phyloP scores from a whole-genome alignment of 1,140 invertebrate species.

The Cotesia chilonis region DNA sequence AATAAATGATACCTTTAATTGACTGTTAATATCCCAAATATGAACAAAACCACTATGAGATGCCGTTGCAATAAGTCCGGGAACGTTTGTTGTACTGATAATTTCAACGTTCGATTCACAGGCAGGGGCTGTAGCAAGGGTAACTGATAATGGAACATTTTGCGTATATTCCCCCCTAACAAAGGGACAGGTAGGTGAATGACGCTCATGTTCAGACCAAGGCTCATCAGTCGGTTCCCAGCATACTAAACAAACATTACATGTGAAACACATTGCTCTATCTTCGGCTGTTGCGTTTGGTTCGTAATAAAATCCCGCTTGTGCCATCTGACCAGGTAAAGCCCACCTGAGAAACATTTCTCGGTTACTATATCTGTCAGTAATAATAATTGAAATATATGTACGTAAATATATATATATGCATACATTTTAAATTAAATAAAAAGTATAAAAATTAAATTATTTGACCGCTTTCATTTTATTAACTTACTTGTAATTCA shows the following conservation, averaged over 20 bases:
- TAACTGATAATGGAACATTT: conserved; percentile 91
- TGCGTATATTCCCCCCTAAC: conserved; percentile 94
- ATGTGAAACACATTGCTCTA: conserved; percentile 94
- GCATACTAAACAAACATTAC: conserved; percentile 90
- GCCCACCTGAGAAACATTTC: conserved; percentile 77
- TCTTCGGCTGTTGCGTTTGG: conserved; percentile 89
- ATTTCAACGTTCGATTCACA: conserved; percentile 71
- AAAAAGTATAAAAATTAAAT: neutral
- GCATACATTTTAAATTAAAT: neutral
- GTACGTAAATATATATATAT: neutral
- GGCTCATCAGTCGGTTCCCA: conserved; percentile 97
- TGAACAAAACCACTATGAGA: conserved; percentile 70
- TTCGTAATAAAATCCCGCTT: conserved; percentile 95
- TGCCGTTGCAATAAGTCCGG: conserved; percentile 70
- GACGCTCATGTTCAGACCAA: conserved; percentile 94
- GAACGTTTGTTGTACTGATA: conserved; percentile 75
- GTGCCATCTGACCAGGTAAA: conserved; percentile 92
- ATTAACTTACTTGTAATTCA: conserved; percentile 88
- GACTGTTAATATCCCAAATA: conserved; percentile 79
- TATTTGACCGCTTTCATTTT: neutral
- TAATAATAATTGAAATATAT: conserved; percentile 23
- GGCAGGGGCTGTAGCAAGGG: conserved; percentile 88
- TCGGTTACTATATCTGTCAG: conserved; percentile 21
- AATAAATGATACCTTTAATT: conserved; percentile 66
- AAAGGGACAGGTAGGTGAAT: conserved; percentile 91